These are phyloP conservation scores for Pitta sordida DNA, from an alignment of 2,113 vertebrate genomes.

Conservation along the genomic window DNA sequence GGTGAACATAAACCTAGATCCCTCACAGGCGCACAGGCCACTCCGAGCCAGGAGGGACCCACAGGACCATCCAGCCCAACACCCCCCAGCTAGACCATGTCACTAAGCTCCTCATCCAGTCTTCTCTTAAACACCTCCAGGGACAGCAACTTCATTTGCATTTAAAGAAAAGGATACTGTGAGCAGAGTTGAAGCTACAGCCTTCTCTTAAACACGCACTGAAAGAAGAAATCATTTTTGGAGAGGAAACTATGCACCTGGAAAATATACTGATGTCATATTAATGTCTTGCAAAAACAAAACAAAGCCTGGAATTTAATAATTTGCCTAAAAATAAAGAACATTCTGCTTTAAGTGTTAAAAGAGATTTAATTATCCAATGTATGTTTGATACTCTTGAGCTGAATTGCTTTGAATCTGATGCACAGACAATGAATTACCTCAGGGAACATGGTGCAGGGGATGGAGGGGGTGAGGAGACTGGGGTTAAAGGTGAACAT, in stretches of 20 bases:
- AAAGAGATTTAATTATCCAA: neutral
- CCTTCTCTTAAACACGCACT: neutral
- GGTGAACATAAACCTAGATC: too few relatives aligned
- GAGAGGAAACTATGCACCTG: constrained; percentile 26
- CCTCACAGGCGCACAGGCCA: too few relatives aligned
- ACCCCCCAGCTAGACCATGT: too few relatives aligned
- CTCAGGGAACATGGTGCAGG: neutral
- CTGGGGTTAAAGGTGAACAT: neutral
- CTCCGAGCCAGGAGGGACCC: too few relatives aligned
- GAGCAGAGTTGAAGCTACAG: neutral
- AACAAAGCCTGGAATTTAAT: constrained; percentile 19
- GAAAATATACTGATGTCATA: constrained; percentile 18
- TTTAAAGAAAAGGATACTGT: constrained; percentile 42
- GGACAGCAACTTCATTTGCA: too few relatives aligned
- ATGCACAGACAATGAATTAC: neutral
- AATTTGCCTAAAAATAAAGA: constrained; percentile 31
- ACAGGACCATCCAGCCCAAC: too few relatives aligned
- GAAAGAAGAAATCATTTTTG: neutral
- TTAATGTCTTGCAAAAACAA: constrained; percentile 34
- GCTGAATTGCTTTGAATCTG: neutral
- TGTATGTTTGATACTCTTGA: neutral
- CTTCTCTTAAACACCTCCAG: too few relatives aligned
- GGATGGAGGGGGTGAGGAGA: neutral
- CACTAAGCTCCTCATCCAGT: too few relatives aligned
- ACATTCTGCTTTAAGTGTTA: neutral